Conservation (phyloP, 2,888 invertebrate genomes). For the Xestia rhomboidea region DNA sequence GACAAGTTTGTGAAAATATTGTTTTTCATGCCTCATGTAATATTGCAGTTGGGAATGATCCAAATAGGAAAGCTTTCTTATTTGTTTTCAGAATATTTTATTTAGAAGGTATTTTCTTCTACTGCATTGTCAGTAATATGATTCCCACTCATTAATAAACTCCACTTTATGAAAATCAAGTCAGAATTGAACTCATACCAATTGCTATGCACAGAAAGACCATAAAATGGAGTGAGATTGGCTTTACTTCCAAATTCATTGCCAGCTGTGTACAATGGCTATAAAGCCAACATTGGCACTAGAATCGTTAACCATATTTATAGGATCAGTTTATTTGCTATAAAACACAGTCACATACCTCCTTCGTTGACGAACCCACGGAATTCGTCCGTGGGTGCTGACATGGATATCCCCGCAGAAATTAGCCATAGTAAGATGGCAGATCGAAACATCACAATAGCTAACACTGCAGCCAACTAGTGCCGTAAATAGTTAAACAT, state of each 20-base stretch:
- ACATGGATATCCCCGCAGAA: conserved; percentile 70
- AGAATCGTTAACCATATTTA: conserved; percentile 43
- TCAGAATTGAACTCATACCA: not conserved
- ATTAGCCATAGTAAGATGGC: conserved; percentile 76
- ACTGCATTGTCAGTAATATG: not conserved
- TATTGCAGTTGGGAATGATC: not conserved
- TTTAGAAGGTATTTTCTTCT: not conserved
- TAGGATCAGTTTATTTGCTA: conserved; percentile 43
- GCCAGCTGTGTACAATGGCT: conserved; percentile 10
- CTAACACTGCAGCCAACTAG: conserved; percentile 73
- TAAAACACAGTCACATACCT: conserved; percentile 72
- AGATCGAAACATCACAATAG: conserved; percentile 67
- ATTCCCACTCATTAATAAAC: not conserved
- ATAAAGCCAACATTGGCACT: conserved; percentile 49
- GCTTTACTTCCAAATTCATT: conserved; percentile 38
- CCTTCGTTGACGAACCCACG: conserved; percentile 75
- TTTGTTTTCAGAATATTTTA: no score
- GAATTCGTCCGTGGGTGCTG: conserved; percentile 79
- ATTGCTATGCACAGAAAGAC: not conserved
- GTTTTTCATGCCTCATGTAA: no score
- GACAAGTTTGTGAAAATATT: not conserved
- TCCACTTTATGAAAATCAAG: not conserved
- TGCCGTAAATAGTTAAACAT: conserved; percentile 74
- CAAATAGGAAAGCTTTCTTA: not conserved
- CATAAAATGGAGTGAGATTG: conserved; percentile 14